These are phyloP conservation scores for Microcebus ravelobensis DNA, from an alignment of 2,113 vertebrate genomes.

Conservation along the genomic window DNA sequence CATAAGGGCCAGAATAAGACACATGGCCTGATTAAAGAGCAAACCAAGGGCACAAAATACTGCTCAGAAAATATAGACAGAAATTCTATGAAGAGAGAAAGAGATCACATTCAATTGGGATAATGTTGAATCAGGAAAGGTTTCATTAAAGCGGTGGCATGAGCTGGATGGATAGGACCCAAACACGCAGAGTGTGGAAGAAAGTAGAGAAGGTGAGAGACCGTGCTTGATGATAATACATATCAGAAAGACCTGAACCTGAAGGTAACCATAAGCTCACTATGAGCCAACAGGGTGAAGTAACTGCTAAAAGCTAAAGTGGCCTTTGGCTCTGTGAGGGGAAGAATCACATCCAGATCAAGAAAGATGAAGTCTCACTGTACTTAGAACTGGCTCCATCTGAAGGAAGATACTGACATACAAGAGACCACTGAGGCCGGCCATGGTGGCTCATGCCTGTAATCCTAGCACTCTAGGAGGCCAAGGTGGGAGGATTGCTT, in stretches of 20 bases:
- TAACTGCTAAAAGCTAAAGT: background rate
- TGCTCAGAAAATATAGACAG: background rate
- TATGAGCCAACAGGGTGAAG: fast-evolving
- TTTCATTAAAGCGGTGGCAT: background rate
- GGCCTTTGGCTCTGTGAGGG: background rate
- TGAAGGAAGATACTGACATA: background rate
- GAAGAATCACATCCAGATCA: background rate
- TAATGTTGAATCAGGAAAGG: background rate
- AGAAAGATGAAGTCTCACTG: background rate
- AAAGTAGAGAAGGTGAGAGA: background rate
- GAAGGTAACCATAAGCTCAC: background rate
- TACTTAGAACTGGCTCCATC: background rate
- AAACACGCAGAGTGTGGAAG: fast-evolving
- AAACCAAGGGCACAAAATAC: background rate
- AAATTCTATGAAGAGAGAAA: background rate
- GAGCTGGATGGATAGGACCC: background rate
- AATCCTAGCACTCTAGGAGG: too few species aligned
- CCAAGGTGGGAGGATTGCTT: too few species aligned
- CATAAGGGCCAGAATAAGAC: background rate
- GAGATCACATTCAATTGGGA: too few species aligned
- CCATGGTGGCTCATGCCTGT: too few species aligned
- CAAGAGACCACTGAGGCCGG: background rate
- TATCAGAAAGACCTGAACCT: background rate
- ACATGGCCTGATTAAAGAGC: background rate
- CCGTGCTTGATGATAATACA: fast-evolving